A percentile compares a stretch with the other conserved stretches of the same genome.
Evolutionary conservation across 2,113 vertebrate species (phyloP).

Genomic region (Erythrolamprus reginae): DNA sequence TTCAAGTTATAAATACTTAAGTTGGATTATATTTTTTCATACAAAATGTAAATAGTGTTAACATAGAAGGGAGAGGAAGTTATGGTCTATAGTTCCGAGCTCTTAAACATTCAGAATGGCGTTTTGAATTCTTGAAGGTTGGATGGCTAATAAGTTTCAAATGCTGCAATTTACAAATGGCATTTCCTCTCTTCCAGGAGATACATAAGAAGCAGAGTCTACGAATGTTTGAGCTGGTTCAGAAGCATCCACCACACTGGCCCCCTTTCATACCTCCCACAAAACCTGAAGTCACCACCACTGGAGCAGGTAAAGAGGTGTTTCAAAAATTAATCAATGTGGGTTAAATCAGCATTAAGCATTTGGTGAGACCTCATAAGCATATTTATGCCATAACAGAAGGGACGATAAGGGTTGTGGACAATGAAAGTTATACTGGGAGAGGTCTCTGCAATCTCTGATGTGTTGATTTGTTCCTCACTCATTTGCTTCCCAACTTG

Average conservation of each 20-base stretch:
- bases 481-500: background rate
- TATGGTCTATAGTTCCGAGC: background rate
- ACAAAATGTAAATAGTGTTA: background rate
- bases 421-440: background rate
- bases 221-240: constrained; percentile 85
- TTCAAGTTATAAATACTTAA: background rate
- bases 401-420: background rate
- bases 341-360: background rate
- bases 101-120: background rate
- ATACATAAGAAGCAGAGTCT: constrained; percentile 78
- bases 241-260: constrained; percentile 85
- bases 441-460: background rate
- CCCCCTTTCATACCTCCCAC: constrained; percentile 82
- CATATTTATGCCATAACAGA: background rate
- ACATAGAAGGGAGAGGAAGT: background rate
- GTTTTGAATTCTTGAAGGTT: background rate
- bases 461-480: background rate
- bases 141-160: background rate
- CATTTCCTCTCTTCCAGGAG: constrained; percentile 64
- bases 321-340: background rate
- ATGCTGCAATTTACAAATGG: background rate
- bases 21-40: background rate
- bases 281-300: constrained; percentile 85
- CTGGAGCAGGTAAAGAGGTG: constrained; percentile 75
- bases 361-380: background rate